A percentile compares a stretch with the other conserved stretches of the same genome.
Evolutionary conservation across 2,113 vertebrate genomes (phyloP).

Genomic region (Gorsachius goisagi): DNA sequence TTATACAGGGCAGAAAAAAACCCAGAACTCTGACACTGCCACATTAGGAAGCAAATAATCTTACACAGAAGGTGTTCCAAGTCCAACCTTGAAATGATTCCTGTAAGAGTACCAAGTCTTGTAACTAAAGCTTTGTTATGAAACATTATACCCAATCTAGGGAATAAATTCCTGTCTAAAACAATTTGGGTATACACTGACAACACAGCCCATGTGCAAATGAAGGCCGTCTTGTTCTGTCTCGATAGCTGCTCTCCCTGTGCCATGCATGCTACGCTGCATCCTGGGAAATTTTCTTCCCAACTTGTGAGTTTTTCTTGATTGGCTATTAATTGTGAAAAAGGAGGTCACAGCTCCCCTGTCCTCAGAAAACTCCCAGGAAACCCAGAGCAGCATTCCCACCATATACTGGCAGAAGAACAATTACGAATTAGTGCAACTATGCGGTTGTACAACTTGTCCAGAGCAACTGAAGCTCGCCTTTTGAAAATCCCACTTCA

Average conservation of each 20-base stretch:
- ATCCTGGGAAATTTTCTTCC: neutral
- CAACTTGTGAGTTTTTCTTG: accelerated
- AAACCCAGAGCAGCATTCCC: neutral
- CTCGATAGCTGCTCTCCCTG: neutral
- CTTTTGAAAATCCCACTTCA: slow-evolving; percentile 51
- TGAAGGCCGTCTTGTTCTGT: neutral
- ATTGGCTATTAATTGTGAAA: neutral
- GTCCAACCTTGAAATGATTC: neutral
- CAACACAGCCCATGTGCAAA: neutral
- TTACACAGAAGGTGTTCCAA: neutral
- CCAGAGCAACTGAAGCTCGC: neutral
- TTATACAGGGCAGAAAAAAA: accelerated
- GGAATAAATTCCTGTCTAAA: neutral
- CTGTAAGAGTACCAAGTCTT: neutral
- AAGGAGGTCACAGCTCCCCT: neutral
- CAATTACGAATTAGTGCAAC: neutral
- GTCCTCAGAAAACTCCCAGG: neutral
- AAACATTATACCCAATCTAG: neutral
- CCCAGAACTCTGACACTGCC: neutral
- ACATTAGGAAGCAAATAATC: neutral
- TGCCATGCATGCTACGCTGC: accelerated
- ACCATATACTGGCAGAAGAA: neutral
- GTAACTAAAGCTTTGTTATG: neutral
- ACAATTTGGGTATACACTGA: neutral
- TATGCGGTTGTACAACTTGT: neutral